phyloP scores from a whole-genome alignment of 2,888 invertebrate genomes.

The Pantelozetes paolii region DNA sequence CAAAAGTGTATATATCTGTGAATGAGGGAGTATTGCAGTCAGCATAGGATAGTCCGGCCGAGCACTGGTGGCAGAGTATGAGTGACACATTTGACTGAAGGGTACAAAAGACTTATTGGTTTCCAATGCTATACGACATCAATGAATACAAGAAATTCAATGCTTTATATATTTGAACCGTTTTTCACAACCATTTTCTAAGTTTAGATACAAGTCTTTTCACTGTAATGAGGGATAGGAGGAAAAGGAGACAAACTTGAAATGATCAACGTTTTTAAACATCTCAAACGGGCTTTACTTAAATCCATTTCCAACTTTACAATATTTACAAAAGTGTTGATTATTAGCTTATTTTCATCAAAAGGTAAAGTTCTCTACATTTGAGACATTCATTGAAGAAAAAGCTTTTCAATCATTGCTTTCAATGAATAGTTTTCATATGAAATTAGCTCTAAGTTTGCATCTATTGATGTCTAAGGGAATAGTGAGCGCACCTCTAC shows the following conservation, averaged over 20 bases:
- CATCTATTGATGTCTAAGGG: background rate
- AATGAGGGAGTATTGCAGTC: slow-evolving; percentile 25
- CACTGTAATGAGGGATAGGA: slow-evolving; percentile 7
- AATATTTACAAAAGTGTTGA: slow-evolving; percentile 11
- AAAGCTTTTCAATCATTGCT: slow-evolving; percentile 6
- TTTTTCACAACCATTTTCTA: background rate
- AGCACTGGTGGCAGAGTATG: background rate
- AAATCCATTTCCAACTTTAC: slow-evolving; percentile 10
- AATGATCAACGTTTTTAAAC: slow-evolving; percentile 18
- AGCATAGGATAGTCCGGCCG: too few species aligned
- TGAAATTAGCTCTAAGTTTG: slow-evolving; percentile 29
- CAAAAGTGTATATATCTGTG: slow-evolving; percentile 10
- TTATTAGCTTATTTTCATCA: slow-evolving; percentile 26
- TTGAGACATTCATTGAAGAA: background rate
- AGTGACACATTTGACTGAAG: slow-evolving; percentile 25
- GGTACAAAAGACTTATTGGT: background rate
- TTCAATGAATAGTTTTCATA: slow-evolving; percentile 20
- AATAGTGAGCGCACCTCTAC: slow-evolving; percentile 19
- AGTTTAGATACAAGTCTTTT: slow-evolving; percentile 5
- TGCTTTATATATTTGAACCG: background rate
- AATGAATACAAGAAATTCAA: slow-evolving; percentile 4
- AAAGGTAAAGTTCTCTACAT: background rate
- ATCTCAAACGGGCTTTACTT: slow-evolving; percentile 27
- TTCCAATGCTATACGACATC: background rate
- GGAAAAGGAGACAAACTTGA: slow-evolving; percentile 17